Evolutionary conservation across 1,140 invertebrate species (phyloP).

Genomic region (Bombus vancouverensis): DNA sequence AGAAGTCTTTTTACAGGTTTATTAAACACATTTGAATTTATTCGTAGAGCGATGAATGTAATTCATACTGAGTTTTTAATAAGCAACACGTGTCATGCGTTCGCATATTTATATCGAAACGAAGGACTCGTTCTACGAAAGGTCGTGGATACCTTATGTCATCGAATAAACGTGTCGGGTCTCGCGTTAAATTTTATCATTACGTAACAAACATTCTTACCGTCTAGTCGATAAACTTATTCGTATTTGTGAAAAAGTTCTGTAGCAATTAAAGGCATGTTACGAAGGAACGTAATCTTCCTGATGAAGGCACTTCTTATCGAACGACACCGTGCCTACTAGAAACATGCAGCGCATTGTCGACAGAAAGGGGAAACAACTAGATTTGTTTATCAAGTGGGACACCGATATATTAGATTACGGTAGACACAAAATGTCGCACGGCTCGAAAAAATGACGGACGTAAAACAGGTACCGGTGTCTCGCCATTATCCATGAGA

Average conservation of each 20-base stretch:
- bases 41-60: neutral
- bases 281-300: neutral
- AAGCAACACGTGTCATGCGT: neutral
- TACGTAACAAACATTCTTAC: neutral
- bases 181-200: neutral
- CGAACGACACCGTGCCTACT: neutral
- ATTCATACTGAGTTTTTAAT: neutral
- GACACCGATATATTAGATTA: slow-evolving; percentile 11
- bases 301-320: neutral
- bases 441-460: slow-evolving; percentile 3
- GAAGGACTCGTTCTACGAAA: neutral
- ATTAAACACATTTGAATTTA: neutral
- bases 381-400: neutral
- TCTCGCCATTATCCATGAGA: slow-evolving; percentile 45
- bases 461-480: slow-evolving; percentile 34
- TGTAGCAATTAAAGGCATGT: neutral
- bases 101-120: neutral
- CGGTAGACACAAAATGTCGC: neutral
- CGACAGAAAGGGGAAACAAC: neutral
- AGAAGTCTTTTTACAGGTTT: too few relatives aligned
- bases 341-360: neutral
- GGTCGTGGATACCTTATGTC: neutral
- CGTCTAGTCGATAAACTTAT: neutral
- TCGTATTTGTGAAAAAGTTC: neutral
- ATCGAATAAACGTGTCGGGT: neutral